These are phyloP conservation scores for Lissocephala sabroskyi DNA, from an alignment of 2,888 invertebrate species.

Conservation along the genomic window DNA sequence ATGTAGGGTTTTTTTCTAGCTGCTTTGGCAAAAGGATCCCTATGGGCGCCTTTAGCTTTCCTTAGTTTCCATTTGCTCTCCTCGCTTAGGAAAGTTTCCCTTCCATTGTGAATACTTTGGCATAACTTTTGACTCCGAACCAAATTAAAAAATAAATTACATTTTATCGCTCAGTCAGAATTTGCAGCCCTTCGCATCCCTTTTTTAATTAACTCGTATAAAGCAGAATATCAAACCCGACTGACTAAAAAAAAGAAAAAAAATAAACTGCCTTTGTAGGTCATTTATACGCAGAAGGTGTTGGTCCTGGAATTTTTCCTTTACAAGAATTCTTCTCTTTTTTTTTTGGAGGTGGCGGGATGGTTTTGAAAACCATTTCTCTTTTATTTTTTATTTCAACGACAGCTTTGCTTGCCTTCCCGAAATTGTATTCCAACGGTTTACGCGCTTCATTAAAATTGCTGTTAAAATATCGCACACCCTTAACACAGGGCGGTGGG, in stretches of 20 bases:
- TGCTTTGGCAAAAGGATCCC: too few species aligned
- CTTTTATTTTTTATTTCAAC: too few species aligned
- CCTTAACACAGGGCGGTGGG: conserved; percentile 8
- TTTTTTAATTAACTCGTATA: conserved; percentile 56
- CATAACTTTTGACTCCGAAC: too few species aligned
- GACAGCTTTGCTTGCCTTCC: conserved; percentile 38
- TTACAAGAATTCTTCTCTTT: background rate
- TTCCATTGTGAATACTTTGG: too few species aligned
- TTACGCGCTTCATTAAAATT: conserved; percentile 61
- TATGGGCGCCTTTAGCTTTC: too few species aligned
- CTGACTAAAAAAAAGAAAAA: too few species aligned
- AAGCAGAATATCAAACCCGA: conserved; percentile 30
- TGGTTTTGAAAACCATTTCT: background rate
- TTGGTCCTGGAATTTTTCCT: conserved; percentile 16
- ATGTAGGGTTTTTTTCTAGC: too few species aligned
- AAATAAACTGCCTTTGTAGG: background rate
- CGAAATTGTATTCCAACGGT: conserved; percentile 61
- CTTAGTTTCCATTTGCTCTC: too few species aligned
- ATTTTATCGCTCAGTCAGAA: too few species aligned
- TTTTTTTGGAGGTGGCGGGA: background rate
- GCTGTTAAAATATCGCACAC: conserved; percentile 62
- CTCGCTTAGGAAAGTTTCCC: too few species aligned
- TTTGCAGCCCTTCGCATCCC: conserved; percentile 23
- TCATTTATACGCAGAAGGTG: conserved; percentile 10
- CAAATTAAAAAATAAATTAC: too few species aligned